These are phyloP conservation scores for Zoanthus sociatus DNA, from an alignment of 92 coral and sea anemone genomes.

Conservation along the genomic window DNA sequence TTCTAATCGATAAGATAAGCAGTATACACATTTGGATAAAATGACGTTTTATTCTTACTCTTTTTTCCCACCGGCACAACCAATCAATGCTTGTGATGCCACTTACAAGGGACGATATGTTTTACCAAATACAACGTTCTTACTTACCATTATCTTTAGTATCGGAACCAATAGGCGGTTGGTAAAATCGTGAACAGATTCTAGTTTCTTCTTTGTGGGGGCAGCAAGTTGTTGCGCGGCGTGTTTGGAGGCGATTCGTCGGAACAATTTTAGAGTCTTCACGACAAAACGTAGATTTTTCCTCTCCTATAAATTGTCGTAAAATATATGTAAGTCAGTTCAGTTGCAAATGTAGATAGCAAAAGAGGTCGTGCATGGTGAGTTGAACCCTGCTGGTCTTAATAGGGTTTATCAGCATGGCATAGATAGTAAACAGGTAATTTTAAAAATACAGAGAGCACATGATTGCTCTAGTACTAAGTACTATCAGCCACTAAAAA, in stretches of 20 bases:
- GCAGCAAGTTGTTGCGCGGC: not conserved
- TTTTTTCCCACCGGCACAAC: not conserved
- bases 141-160: conserved; percentile 1
- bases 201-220: not conserved
- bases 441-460: too few species aligned
- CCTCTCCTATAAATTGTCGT: not conserved
- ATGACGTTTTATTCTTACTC: not conserved
- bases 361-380: not conserved
- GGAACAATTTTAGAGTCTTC: not conserved
- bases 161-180: not conserved
- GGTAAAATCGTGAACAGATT: not conserved
- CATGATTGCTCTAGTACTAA: too few species aligned
- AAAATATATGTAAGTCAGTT: not conserved
- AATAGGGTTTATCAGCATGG: too few species aligned
- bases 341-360: not conserved
- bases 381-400: not conserved
- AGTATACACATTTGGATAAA: too few species aligned
- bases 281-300: not conserved
- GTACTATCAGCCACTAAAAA: too few species aligned
- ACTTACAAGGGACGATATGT: not conserved
- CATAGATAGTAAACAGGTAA: too few species aligned
- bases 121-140: not conserved
- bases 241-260: not conserved
- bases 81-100: too few species aligned
- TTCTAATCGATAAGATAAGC: too few species aligned